phyloP scores from a whole-genome alignment of 2,797 vertebrate genomes.

The Dallia pectoralis region DNA sequence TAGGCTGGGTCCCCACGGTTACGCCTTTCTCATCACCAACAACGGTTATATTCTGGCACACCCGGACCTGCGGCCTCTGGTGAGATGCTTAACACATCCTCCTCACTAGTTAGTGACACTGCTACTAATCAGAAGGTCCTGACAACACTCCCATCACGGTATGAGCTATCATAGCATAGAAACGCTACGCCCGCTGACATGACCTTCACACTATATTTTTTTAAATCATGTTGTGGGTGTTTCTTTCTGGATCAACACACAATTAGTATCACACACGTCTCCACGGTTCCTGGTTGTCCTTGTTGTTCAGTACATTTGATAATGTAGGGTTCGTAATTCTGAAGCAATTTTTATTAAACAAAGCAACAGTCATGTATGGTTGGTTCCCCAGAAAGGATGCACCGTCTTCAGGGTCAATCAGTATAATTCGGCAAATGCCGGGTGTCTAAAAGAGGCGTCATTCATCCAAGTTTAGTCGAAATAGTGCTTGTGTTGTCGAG shows the following conservation, averaged over 20 bases:
- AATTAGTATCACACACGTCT: background rate
- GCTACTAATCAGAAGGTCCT: background rate
- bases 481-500: too few species aligned
- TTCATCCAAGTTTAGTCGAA: too few species aligned
- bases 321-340: background rate
- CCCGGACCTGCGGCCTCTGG: constrained; percentile 93
- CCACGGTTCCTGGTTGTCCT: background rate
- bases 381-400: background rate
- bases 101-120: background rate
- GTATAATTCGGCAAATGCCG: too few species aligned
- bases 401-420: too few species aligned
- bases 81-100: too few species aligned
- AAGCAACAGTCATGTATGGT: background rate
- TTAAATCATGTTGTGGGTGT: background rate
- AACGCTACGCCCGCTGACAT: background rate
- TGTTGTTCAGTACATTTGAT: background rate
- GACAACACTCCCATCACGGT: background rate
- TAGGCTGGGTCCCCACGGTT: constrained; percentile 95
- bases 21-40: constrained; percentile 94
- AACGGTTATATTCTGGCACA: constrained; percentile 98
- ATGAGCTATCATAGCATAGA: too few species aligned
- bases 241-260: background rate
- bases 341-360: too few species aligned
- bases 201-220: background rate
- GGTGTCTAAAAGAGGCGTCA: too few species aligned